Evolutionary conservation across 2,888 invertebrate species (phyloP), one percentile per base, ranked within the genome.

Genomic region (Stegana nigrithorax): DNA sequence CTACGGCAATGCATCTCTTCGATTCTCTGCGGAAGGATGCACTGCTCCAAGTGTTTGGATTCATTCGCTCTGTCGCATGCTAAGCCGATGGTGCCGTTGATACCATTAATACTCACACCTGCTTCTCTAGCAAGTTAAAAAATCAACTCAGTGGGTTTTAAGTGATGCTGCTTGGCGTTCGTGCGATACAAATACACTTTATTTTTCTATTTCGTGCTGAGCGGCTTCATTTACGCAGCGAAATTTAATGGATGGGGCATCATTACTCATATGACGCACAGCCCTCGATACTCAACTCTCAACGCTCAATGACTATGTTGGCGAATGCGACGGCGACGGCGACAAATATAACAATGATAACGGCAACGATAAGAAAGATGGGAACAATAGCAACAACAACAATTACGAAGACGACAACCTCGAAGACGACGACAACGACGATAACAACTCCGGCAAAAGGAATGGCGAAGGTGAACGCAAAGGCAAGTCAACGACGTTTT

Each of bases 161-260:
- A 17, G 10, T 51, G 5, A 6, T 51, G 25, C 50, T 50, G 12
- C n/a, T 4, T 50, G 26, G 5, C 26, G 27, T 51, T 14, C 23
- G 25, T 47, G 12, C 25, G 2, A 32, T 32, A 32, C 8, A 32
- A n/a, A n/a, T n/a, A n/a, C n/a, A n/a, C n/a, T n/a, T n/a, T n/a
- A n/a, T n/a, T n/a, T 45, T 45, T 45, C n/a, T 26, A 50, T 50
- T 50, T 50, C 17, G 36, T 53, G n/a, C n/a, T 19, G 23, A 55
- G 36, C 36, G 36, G 23, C 53, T 55, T 55, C 53, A 55, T 55
- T 36, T 55, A 36, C 32, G 53, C 53, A 32, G 26, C 36, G 45
- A 44, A 26, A 61, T 61, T 61, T 64, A 61, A 64, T 64, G 58
- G 61, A 60, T 58, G 53, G 53, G 61, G 61, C 45, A 57, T 64